Percentiles rank a stretch among this genome's conserved stretches.
phyloP scores from a whole-genome alignment of 2,797 vertebrate genomes.

The Protosalanx chinensis region DNA sequence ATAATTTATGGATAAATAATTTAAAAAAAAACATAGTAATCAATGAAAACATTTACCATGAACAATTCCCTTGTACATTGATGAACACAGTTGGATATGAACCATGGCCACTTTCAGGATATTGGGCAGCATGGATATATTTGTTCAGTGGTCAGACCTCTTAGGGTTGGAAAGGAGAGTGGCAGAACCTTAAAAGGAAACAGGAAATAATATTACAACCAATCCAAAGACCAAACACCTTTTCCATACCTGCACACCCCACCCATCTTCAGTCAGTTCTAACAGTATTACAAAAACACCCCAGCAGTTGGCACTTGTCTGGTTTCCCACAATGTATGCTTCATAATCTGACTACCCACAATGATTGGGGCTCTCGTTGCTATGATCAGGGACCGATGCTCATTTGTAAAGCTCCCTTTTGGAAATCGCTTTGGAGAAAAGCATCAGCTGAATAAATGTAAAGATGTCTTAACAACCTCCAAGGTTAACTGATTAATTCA shows the following conservation, averaged over 20 bases:
- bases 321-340: no score
- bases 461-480: neutral
- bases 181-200: slow-evolving; percentile 55
- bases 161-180: slow-evolving; percentile 50
- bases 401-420: no score
- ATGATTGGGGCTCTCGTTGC: no score
- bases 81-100: slow-evolving; percentile 31
- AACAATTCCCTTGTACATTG: slow-evolving; percentile 28
- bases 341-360: no score
- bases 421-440: no score
- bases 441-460: neutral
- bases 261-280: slow-evolving; percentile 9
- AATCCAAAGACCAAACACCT: neutral
- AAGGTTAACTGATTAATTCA: neutral
- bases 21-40: slow-evolving; percentile 36
- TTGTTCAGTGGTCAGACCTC: slow-evolving; percentile 64
- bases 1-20: slow-evolving; percentile 61
- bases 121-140: slow-evolving; percentile 11
- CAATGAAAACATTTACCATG: slow-evolving; percentile 12
- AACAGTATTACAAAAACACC: neutral
- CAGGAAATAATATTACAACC: slow-evolving; percentile 22
- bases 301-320: neutral
- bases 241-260: no score
- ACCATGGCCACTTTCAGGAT: slow-evolving; percentile 25
- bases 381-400: no score